A percentile compares a stretch with the other conserved stretches of the same genome.
phyloP scores from a whole-genome alignment of 2,888 invertebrate genomes.

The Rhagonycha lutea region DNA sequence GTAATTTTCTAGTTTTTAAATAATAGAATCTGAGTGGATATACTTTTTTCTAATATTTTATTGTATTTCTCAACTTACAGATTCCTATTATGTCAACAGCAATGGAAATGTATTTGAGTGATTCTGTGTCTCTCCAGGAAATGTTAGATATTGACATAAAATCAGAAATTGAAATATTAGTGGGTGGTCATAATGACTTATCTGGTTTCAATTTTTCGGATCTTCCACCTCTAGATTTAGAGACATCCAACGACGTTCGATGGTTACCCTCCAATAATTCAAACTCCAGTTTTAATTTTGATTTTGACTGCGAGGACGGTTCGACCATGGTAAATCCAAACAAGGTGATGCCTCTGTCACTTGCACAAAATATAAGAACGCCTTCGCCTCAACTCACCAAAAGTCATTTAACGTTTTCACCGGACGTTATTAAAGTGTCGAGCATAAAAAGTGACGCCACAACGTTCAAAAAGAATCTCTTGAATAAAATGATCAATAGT shows the following conservation, averaged over 20 bases:
- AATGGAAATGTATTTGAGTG: constrained; percentile 61
- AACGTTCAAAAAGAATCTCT: constrained; percentile 68
- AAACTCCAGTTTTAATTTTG: constrained; percentile 69
- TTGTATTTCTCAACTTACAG: not conserved
- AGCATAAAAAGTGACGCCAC: constrained; percentile 59
- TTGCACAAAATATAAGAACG: constrained; percentile 55
- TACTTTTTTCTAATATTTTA: not conserved
- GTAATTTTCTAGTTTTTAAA: no score
- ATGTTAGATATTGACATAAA: constrained; percentile 91
- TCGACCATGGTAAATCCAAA: constrained; percentile 86
- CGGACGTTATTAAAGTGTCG: constrained; percentile 68
- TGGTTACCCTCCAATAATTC: constrained; percentile 62
- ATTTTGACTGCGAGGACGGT: constrained; percentile 72
- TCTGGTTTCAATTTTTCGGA: constrained; percentile 66
- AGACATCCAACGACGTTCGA: constrained; percentile 66
- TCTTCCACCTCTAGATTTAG: constrained; percentile 68
- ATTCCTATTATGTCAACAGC: constrained; percentile 46
- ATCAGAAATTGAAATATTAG: constrained; percentile 79
- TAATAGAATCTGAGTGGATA: not conserved
- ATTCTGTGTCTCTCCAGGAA: constrained; percentile 76
- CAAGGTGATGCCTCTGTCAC: constrained; percentile 81
- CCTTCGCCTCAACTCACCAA: constrained; percentile 69
- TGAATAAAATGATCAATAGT: constrained; percentile 58
- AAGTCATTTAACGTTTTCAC: constrained; percentile 74
- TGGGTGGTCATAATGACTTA: constrained; percentile 71